These are phyloP conservation scores for Ammodytes dubius DNA, from an alignment of 2,113 vertebrate genomes.

Conservation along the genomic window DNA sequence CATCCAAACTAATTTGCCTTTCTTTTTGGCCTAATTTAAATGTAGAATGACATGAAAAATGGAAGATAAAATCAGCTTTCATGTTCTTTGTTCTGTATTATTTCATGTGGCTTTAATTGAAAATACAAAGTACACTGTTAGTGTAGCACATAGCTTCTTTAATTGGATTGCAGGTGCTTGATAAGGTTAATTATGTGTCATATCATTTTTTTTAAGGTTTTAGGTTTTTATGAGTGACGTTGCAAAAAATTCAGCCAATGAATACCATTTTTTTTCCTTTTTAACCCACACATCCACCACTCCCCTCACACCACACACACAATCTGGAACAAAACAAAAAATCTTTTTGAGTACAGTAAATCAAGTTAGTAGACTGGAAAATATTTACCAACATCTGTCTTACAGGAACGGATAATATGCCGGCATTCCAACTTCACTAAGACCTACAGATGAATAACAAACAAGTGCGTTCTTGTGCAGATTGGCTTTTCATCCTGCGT, in stretches of 20 bases:
- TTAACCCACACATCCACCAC: too few species aligned
- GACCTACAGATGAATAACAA: conserved; percentile 33
- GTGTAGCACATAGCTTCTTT: neutral
- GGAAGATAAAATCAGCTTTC: conserved; percentile 15
- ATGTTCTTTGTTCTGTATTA: neutral
- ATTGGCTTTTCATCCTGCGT: conserved; percentile 54
- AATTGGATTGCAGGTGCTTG: conserved; percentile 14
- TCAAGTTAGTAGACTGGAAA: neutral
- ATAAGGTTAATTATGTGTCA: conserved; percentile 17
- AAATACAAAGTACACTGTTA: neutral
- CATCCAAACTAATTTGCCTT: conserved; percentile 4
- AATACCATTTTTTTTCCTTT: too few species aligned
- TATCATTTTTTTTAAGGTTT: too few species aligned
- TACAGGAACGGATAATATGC: conserved; percentile 4
- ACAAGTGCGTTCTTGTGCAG: conserved; percentile 21
- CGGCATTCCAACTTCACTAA: conserved; percentile 30
- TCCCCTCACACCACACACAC: too few species aligned
- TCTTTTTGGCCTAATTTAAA: conserved; percentile 22
- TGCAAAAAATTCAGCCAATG: too few species aligned
- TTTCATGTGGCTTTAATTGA: neutral
- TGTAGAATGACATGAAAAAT: neutral
- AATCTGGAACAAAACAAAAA: too few species aligned
- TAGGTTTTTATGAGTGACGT: too few species aligned
- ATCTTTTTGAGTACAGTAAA: neutral
- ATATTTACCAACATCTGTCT: conserved; percentile 23